phyloP scores from a whole-genome alignment of 2,797 vertebrate species.

The Propithecus deckenii region DNA sequence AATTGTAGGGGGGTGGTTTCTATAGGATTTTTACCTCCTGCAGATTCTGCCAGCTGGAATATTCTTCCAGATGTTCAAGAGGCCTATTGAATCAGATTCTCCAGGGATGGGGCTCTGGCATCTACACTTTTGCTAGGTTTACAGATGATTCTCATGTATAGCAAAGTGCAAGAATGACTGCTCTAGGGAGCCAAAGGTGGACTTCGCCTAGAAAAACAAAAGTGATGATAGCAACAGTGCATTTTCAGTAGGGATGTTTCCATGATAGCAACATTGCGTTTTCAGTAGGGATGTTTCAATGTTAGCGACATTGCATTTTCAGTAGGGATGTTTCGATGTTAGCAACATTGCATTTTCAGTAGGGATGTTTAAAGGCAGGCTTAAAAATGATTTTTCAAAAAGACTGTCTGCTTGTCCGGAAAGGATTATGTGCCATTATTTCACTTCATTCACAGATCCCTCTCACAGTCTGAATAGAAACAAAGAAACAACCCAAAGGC shows the following conservation, averaged over 20 bases:
- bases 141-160: not conserved
- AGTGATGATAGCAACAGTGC: not conserved
- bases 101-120: not conserved
- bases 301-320: not conserved
- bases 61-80: slow-evolving; percentile 26
- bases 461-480: slow-evolving; percentile 4
- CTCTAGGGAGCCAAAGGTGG: not conserved
- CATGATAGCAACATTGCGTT: too few relatives aligned
- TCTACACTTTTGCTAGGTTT: not conserved
- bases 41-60: not conserved
- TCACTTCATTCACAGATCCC: slow-evolving; percentile 14
- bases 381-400: not conserved
- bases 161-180: not conserved
- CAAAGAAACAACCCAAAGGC: not conserved
- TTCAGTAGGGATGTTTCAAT: too few relatives aligned
- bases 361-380: not conserved
- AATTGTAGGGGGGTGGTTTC: not conserved
- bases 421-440: not conserved
- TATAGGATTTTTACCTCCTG: not conserved
- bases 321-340: not conserved
- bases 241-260: too few relatives aligned
- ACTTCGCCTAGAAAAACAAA: not conserved
- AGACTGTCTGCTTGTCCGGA: not conserved
- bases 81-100: not conserved
- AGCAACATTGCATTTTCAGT: too few relatives aligned